Percentiles rank a stretch among this genome's conserved stretches.
Evolutionary conservation across 2,888 invertebrate species (phyloP).

Genomic region (Dicranocentrus wangi): DNA sequence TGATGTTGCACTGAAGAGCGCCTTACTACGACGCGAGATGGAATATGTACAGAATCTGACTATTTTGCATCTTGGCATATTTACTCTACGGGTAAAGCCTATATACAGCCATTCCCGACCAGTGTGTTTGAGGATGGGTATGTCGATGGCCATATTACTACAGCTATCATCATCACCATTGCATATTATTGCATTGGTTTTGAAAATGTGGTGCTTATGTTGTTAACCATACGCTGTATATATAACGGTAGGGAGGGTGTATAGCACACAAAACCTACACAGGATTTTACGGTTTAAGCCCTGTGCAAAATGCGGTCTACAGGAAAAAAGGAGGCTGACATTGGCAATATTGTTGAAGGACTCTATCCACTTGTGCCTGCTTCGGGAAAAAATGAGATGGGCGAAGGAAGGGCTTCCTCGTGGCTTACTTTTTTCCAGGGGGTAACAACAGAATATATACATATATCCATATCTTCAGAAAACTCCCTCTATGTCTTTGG

Average conservation of each 20-base stretch:
- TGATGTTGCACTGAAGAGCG: background rate
- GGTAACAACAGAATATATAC: background rate
- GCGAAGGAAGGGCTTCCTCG: background rate
- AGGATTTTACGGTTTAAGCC: background rate
- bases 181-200: constrained; percentile 21
- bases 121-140: background rate
- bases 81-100: too few species aligned
- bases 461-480: background rate
- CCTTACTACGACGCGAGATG: too few species aligned
- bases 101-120: background rate
- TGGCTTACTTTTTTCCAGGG: constrained; percentile 16
- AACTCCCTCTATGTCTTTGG: background rate
- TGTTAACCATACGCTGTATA: background rate
- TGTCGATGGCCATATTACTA: constrained; percentile 50
- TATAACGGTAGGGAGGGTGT: too few species aligned
- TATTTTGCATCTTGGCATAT: constrained; percentile 16
- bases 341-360: constrained; percentile 28
- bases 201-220: background rate
- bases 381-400: background rate
- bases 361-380: constrained; percentile 2
- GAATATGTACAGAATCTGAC: background rate
- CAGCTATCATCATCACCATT: background rate
- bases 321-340: constrained; percentile 5
- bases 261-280: too few species aligned
- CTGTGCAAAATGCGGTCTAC: background rate